Base-by-base conservation (phyloP, 2,888 invertebrate species). In the Heliconius ethilla region DNA sequence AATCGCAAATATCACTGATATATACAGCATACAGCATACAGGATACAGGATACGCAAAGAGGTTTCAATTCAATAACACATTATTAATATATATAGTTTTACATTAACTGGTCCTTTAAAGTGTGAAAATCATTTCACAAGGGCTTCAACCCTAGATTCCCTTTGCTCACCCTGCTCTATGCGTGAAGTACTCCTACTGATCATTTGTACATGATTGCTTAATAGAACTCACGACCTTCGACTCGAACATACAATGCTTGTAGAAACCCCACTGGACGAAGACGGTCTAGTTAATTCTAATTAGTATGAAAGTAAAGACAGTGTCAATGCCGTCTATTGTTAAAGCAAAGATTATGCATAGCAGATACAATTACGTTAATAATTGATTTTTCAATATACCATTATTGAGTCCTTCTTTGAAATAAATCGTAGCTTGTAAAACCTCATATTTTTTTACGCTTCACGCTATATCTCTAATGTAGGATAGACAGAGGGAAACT, bases 301-400 rank as follows among this genome's bases (percentile, higher is more conserved):
- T 72, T 72, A 33, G 55, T 72, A 55, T 72, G 70, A 55, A 55
- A 72, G 70, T 55, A 72, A 55, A 72, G 70, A 72, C 70, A 72
- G 70, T 72, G 55, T 55, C 70, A 72, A 59, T 72, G 70, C 55
- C 70, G 55, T n/a, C 55, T 18, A 72, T 72, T 72, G 55, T 55
- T 59, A 11, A 10, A 51, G 45, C 29, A 51, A 22, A 70, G 27
- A 45, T 4, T 25, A 65, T 27, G 70, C 37, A 76, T 70, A 70
- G 18, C 25, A 70, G 18, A 70, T 66, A 27, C 11, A 66, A 66
- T 55, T 67, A 67, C 13, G 37, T 67, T 67, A 13, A 40, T 67
- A 7, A 40, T 79, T 75, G 75, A 51, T 75, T 79, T 77, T 75
- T 59, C 73, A 76, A 77, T 78, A 69, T 73, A 51, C 40, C 33